A percentile compares a stretch with the other conserved stretches of the same genome.
Evolutionary conservation across 92 coral and sea anemone genomes (phyloP).

Genomic region (Virgularia gustaviana): DNA sequence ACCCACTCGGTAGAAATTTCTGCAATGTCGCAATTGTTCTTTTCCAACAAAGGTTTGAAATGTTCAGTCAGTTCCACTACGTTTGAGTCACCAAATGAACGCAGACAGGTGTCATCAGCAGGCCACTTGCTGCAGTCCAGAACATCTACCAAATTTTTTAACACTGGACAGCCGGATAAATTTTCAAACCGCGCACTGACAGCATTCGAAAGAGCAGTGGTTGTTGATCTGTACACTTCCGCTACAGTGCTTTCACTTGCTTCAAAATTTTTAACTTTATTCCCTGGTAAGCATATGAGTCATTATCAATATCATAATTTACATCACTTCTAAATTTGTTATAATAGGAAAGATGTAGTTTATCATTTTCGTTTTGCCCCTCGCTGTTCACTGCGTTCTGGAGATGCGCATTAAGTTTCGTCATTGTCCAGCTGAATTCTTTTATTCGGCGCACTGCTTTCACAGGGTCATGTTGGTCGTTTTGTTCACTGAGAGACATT

Average conservation of each 20-base stretch:
- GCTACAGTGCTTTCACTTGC: constrained; percentile 8
- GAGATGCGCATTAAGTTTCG: background rate
- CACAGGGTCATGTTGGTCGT: background rate
- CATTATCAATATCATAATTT: background rate
- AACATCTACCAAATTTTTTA: background rate
- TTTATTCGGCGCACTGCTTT: background rate
- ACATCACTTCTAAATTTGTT: background rate
- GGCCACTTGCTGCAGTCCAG: constrained; percentile 6
- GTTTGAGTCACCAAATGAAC: background rate
- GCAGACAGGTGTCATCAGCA: background rate
- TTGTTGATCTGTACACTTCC: background rate
- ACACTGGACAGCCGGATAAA: background rate
- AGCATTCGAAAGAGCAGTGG: constrained; percentile 14
- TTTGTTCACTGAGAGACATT: background rate
- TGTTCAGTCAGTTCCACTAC: background rate
- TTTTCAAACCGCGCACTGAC: constrained; percentile 6
- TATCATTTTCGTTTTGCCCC: background rate
- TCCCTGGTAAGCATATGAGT: background rate
- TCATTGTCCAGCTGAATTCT: background rate
- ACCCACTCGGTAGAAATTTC: constrained; percentile 27
- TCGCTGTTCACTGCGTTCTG: background rate
- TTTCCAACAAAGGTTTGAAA: constrained; percentile 1
- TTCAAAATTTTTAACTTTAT: background rate
- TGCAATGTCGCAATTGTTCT: background rate
- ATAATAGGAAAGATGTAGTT: background rate